A percentile compares a stretch with the other conserved stretches of the same genome.
Conservation (phyloP, 2,888 invertebrate species). For the Drosophila nr. perissopoda region DNA sequence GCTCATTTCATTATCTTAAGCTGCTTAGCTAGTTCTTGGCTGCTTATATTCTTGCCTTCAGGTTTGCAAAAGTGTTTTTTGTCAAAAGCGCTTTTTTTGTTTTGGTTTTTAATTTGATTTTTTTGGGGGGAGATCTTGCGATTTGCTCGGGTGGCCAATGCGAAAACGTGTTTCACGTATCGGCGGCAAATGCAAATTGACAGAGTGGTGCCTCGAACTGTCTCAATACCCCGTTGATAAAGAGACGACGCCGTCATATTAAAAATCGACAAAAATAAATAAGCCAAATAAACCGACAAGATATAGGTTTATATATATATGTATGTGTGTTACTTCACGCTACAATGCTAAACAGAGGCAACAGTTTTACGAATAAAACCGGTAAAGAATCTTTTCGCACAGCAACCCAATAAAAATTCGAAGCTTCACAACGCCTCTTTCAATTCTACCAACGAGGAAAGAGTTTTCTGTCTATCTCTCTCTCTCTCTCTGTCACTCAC, state of each 20-base stretch:
- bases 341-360: slow-evolving; percentile 70
- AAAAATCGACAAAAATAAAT: slow-evolving; percentile 64
- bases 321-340: slow-evolving; percentile 56
- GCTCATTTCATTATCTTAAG: slow-evolving; percentile 37
- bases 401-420: slow-evolving; percentile 27
- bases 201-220: slow-evolving; percentile 34
- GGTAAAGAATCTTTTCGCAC: slow-evolving; percentile 57
- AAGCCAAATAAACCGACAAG: slow-evolving; percentile 47
- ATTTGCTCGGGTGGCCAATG: slow-evolving; percentile 46
- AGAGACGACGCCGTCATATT: slow-evolving; percentile 62
- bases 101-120: slow-evolving; percentile 4
- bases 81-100: slow-evolving; percentile 2
- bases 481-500: not conserved
- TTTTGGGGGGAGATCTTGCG: not conserved
- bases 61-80: slow-evolving; percentile 3
- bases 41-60: slow-evolving; percentile 3
- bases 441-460: not conserved
- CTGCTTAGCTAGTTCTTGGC: slow-evolving; percentile 26
- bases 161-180: slow-evolving; percentile 59
- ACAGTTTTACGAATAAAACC: slow-evolving; percentile 53
- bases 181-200: slow-evolving; percentile 47
- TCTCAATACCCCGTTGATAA: slow-evolving; percentile 36
- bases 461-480: slow-evolving; percentile 16
- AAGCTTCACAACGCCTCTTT: slow-evolving; percentile 33
- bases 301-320: not conserved